Evolutionary conservation across 1,140 invertebrate genomes (phyloP), one percentile per base, ranked within the genome.

Genomic region (Lordiphosa stackelbergi): DNA sequence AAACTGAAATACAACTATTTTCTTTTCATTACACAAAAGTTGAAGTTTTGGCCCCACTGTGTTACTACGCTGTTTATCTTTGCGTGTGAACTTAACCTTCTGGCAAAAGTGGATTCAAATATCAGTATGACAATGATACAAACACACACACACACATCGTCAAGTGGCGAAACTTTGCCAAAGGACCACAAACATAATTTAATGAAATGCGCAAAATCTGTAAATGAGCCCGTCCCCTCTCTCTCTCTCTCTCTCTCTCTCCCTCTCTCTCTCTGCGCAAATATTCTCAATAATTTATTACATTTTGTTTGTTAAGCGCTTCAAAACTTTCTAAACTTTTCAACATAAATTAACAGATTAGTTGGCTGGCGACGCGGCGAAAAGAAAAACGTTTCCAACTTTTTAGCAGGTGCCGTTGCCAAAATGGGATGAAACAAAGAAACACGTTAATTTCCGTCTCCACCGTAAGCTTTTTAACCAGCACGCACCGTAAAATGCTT

Each of bases 331-430:
- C 53, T 65, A 31, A 83, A 83, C 77, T 83, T 83, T 83, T 73
- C 48, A 72, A 72, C 77, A 83, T 83, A 83, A 83, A 83, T 83
- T 83, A 83, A 83, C 69, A 83, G 77, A 83, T 83, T 83, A 83
- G 77, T 73, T 62, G 65, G 41, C 57, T 69, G 56, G 19, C 65
- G 58, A 43, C 52, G 53, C 61, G 61, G 37, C 53, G 48, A 45
- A 10, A 35, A 28, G 46, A 34, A 12, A 53, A 59, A 41, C 9
- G 5, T 37, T 31, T 12, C 34, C 57, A 63, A 42, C 63, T 68
- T 58, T n/a, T 42, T 46, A 53, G 37, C 57, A 64, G 71, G 47
- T 69, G 66, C 11, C 45, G 28, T n/a, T 38, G 37, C 37, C 28
- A 46, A 46, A 28, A 28, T 11, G 22, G 43, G n/a, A 36, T 9